Base-by-base conservation (phyloP, 2,797 vertebrate species). In the Crotalus adamanteus region DNA sequence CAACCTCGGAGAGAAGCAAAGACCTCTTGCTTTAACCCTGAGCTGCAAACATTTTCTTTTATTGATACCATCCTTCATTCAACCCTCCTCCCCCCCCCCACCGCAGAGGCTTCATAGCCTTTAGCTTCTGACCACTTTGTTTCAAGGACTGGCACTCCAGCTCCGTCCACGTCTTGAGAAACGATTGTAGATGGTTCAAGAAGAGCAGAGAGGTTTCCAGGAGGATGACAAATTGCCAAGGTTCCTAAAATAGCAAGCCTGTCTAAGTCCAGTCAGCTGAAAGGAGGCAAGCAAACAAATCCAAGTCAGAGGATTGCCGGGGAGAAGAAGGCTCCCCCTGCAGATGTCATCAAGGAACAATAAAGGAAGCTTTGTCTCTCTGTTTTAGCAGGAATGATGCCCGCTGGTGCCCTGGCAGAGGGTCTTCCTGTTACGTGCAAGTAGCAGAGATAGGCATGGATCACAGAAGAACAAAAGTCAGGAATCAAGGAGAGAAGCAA, bases 341-440 rank as follows among this genome's bases (percentile, higher is more conserved):
- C 65, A 0, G 89, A 86, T 18, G 91, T 95, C 63, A 93, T 93
- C 61, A 93, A 25, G 92, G 93, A 95, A 94, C 93, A 73, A 61
- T 16, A 87, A 95, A 93, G 83, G 26, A 92, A 73, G 51, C 85
- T 91, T 92, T 85, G 47, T 51, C 0, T 1, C 55, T 1, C 55
- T 60, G 61, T 90, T 93, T 90, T 93, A 61, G 93, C 83, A 78
- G 2, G 0, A 0, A 9, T 18, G 92, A 90, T 90, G n/a, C 86
- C 65, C 20, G 7, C 31, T 88, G 55, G 9, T 88, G 53, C 6
- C 3, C 25, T 95, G 18, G 11, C 13, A 37, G 87, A 53, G 51
- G 51, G 51, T 11, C 51, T 53, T 9, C 51, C 8, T 53, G 51
- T 11, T 53, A 53, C 51, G 8, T 9, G 51, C 51, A 53, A 53